Base-by-base conservation (phyloP, 1,140 invertebrate species). In the Spodoptera frugiperda region DNA sequence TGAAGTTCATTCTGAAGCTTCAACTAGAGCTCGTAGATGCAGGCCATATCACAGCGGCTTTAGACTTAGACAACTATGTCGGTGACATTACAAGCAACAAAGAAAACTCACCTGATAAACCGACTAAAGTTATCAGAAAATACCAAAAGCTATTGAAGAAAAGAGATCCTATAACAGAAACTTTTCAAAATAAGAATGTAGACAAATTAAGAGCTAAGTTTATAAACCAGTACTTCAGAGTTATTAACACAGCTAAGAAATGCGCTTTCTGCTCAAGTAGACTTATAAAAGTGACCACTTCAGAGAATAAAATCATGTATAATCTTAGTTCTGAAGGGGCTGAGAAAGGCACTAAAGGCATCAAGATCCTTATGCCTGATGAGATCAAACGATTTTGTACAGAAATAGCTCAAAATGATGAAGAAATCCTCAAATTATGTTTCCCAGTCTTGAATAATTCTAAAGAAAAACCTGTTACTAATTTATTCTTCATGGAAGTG, bases 401-500 rank as follows among this genome's bases (percentile, higher is more conserved):
- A 57, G 87, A 96, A 49, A 93, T 99, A 21, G 99, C 97, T 95
- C 82, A 94, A 49, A 96, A 97, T 78, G 97, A 99, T 86, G 95
- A 95, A 17, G 93, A 96, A 6, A 93, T 98, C 51, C 87, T 99
- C 0, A 93, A 93, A 80, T 89, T 96, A 4, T 90, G 99, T 5
- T 95, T 97, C 67, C 97, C 98, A 0, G 95, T 98, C 68, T 92
- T 99, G 3, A 95, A 93, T 85, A 75, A 90, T 88, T 49, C 93
- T 10, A 92, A 95, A 0, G 79, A 82, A 0, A 88, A 96, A 79
- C 94, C 96, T 88, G 97, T 98, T 0, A 97, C 97, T 11, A 98
- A 99, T 95, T 89, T 97, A 61, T 98, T 99, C 89, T 99, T 99
- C 84, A 95, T 98, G 82, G 96, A 98, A 77, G 93, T 97, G 0